Evolutionary conservation across 2,888 invertebrate genomes (phyloP).

Genomic region (Dastarcus helophoroides): DNA sequence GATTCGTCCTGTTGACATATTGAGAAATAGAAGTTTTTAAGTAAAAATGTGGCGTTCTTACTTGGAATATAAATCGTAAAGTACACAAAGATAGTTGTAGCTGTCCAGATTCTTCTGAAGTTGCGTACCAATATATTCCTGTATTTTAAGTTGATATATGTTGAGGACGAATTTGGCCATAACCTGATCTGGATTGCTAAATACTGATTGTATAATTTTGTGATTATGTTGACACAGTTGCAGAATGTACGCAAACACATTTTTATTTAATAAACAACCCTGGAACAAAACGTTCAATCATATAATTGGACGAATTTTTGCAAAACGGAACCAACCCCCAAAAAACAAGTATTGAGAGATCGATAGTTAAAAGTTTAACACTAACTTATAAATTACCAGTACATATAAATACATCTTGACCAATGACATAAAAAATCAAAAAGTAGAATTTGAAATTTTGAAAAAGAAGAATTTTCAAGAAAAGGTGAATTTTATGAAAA

Average conservation of each 20-base stretch:
- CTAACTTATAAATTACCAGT: too few relatives aligned
- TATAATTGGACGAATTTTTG: too few relatives aligned
- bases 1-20: conserved; percentile 54
- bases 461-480: too few relatives aligned
- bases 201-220: conserved; percentile 76
- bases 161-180: conserved; percentile 97
- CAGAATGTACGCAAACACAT: conserved; percentile 82
- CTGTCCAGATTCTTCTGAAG: conserved; percentile 71
- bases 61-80: conserved; percentile 86
- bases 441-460: too few relatives aligned
- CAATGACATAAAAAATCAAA: too few relatives aligned
- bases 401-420: too few relatives aligned
- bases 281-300: too few relatives aligned
- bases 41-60: conserved; percentile 32
- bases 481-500: too few relatives aligned
- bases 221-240: conserved; percentile 83
- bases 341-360: too few relatives aligned
- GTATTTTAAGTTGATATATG: conserved; percentile 82
- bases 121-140: conserved; percentile 74
- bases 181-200: conserved; percentile 90
- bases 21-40: conserved; percentile 5
- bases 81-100: conserved; percentile 77
- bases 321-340: too few relatives aligned
- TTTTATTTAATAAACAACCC: conserved; percentile 76
- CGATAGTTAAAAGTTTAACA: too few relatives aligned